Base-by-base conservation (phyloP, 2,888 invertebrate genomes). In the Ichneumon xanthorius region DNA sequence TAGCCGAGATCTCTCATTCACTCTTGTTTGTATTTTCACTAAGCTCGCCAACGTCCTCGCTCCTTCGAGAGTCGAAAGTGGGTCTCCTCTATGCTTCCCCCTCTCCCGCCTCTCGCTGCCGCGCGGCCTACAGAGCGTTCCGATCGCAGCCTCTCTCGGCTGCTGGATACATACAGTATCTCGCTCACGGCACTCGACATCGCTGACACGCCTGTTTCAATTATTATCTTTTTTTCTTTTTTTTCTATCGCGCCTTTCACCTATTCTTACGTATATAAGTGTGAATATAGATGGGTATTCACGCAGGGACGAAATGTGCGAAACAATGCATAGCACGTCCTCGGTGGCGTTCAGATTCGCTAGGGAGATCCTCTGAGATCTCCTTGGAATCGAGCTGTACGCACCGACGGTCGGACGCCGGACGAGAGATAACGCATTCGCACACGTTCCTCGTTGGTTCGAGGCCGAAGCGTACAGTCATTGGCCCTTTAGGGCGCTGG, bases 21-120 rank as follows among this genome's bases (percentile, higher is more conserved):
- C 78, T 82, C 82, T 82, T 78, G 68, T 78, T 82, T 82, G 65
- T 45, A 82, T 77, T 78, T 82, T 82, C 70, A 50, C 45, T 68
- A 40, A 5, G n/a, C 33, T 26, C 58, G 67, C 11, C n/a, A 11
- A 19, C 53, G 55, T 63, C 40, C 58, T 30, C 40, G 65, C 65
- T 3, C 61, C 79, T 19, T 75, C 73, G 68, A 63, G 79, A 65
- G 71, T 72, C 79, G 83, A 83, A 83, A 83, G 83, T 83, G 83
- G 83, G 83, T 83, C 83, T 73, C 72, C 61, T 76, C 19, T 68
- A 33, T 26, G 19, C 19, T 16, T 53, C 53, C 37, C 37, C 37
- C 37, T 9, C 37, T 37, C 9, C 9, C 9, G 37, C 37, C 37
- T 37, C 9, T 2, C 37, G 37, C 9, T 16, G 11, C 40, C 70